These are phyloP conservation scores for Synodontis membranacea DNA, from an alignment of 2,113 vertebrate species.

Conservation along the genomic window DNA sequence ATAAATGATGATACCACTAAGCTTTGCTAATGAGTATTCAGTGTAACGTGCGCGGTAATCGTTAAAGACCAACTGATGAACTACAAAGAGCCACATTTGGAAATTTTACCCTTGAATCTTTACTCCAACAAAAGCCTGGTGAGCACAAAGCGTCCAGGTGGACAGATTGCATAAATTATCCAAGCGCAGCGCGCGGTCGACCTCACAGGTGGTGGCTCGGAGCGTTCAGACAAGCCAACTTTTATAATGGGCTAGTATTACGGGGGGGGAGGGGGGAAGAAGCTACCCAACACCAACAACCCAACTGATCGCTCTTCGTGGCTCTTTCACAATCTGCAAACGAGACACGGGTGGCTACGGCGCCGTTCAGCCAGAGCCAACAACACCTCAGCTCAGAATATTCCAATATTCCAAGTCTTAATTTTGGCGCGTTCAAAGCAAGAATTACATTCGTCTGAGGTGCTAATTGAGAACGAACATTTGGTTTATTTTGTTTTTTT, in stretches of 20 bases:
- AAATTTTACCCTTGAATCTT: not conserved
- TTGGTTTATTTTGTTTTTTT: conserved; percentile 33
- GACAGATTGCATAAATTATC: conserved; percentile 4
- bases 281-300: not conserved
- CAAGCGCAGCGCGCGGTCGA: not conserved
- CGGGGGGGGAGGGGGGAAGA: not conserved
- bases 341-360: not conserved
- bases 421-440: conserved; percentile 33
- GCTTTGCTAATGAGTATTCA: conserved; percentile 33
- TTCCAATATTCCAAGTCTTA: conserved; percentile 18
- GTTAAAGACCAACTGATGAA: not conserved
- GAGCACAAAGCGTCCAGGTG: conserved; percentile 35
- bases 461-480: conserved; percentile 42
- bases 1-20: conserved; percentile 5
- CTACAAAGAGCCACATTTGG: not conserved
- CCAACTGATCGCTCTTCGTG: conserved; percentile 16
- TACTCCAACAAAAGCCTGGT: not conserved
- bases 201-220: conserved; percentile 35
- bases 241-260: conserved; percentile 34
- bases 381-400: conserved; percentile 27
- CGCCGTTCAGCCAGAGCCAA: not conserved
- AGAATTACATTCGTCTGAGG: conserved; percentile 21
- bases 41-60: conserved; percentile 13
- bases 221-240: conserved; percentile 13
- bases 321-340: conserved; percentile 35